These are phyloP conservation scores for Acipenser oxyrinchus DNA, from an alignment of 2,797 vertebrate species.

Conservation along the genomic window DNA sequence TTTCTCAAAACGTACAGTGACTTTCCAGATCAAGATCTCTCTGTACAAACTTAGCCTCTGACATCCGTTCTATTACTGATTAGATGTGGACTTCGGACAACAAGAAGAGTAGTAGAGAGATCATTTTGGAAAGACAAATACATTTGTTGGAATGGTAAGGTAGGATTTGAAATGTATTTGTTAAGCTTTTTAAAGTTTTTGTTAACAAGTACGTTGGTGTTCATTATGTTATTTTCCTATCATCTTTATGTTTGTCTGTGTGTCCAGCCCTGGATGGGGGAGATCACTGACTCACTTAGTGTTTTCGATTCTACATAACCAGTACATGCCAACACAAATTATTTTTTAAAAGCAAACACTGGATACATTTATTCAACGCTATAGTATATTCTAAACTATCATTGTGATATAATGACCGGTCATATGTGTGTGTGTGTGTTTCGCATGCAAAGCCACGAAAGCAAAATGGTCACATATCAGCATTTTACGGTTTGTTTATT, in stretches of 20 bases:
- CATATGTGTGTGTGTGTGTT: neutral
- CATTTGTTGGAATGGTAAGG: neutral
- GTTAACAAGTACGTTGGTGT: too few relatives aligned
- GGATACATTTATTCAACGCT: neutral
- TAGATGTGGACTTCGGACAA: slow-evolving; percentile 7
- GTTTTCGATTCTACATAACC: too few relatives aligned
- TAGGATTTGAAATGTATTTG: neutral
- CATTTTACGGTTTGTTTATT: too few relatives aligned
- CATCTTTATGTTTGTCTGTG: too few relatives aligned
- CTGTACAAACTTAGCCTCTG: slow-evolving; percentile 11
- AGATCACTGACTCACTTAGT: too few relatives aligned
- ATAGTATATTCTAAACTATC: neutral
- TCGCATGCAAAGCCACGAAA: too few relatives aligned
- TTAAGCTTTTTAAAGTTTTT: too few relatives aligned
- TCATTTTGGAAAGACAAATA: slow-evolving; percentile 2
- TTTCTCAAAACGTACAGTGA: slow-evolving; percentile 15
- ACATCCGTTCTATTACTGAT: slow-evolving; percentile 9
- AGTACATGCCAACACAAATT: too few relatives aligned
- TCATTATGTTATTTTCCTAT: too few relatives aligned
- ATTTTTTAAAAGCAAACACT: too few relatives aligned
- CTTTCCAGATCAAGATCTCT: slow-evolving; percentile 10
- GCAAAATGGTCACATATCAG: too few relatives aligned
- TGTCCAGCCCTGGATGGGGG: too few relatives aligned
- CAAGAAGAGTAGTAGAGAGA: neutral
- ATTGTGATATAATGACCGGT: neutral